Conservation (phyloP, 2,797 vertebrate genomes). For the Pachyuromys duprasi region DNA sequence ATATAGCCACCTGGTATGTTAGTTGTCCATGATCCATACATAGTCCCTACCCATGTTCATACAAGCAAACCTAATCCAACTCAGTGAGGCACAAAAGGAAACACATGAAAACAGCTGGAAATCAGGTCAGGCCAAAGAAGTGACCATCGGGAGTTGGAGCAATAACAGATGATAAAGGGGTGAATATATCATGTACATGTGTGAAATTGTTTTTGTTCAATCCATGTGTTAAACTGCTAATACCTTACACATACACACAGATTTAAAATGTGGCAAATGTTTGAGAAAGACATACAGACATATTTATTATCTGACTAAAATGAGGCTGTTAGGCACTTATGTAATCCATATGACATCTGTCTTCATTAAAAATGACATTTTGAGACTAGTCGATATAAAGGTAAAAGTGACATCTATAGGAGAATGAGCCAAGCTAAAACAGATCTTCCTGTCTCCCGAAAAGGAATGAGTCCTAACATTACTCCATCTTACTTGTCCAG, state of each 20-base stretch:
- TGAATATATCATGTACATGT: neutral
- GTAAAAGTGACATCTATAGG: fast-evolving
- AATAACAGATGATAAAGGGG: neutral
- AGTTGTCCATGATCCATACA: neutral
- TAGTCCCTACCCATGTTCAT: neutral
- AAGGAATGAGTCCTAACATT: neutral
- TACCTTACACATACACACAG: neutral
- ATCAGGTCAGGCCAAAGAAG: neutral
- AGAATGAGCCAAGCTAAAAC: fast-evolving
- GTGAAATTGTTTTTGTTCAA: neutral
- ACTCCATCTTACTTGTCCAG: too few relatives aligned
- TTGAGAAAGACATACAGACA: neutral
- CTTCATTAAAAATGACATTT: neutral
- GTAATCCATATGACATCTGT: neutral
- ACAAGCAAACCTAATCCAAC: neutral
- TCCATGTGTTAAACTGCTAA: neutral
- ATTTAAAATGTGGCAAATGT: neutral
- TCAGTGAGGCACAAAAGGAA: neutral
- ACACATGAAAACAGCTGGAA: neutral
- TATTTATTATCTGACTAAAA: neutral
- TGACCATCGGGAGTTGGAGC: neutral
- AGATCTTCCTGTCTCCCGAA: neutral
- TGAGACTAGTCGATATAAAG: neutral
- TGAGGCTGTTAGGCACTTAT: neutral
- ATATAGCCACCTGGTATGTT: neutral